Evolutionary conservation across 2,113 vertebrate genomes (phyloP).

Genomic region (Carollia perspicillata): DNA sequence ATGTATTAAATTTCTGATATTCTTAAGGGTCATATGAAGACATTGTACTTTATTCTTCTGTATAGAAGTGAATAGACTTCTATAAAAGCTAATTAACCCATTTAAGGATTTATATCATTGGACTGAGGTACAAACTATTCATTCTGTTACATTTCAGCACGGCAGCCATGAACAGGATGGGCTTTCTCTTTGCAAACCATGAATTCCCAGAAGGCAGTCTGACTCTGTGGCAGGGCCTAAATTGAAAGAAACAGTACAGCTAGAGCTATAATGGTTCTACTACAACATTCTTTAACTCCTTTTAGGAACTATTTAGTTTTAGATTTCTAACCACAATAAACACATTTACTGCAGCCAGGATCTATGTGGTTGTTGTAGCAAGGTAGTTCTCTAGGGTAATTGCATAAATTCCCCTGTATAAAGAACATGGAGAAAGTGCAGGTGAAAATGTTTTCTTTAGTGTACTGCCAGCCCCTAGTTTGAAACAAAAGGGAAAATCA

Average conservation of each 20-base stretch:
- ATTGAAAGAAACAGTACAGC: background rate
- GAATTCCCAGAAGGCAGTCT: background rate
- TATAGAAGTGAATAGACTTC: background rate
- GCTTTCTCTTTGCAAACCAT: constrained; percentile 20
- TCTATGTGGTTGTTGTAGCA: background rate
- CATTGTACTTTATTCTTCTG: background rate
- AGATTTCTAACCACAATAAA: constrained; percentile 15
- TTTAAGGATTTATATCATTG: background rate
- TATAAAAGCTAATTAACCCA: background rate
- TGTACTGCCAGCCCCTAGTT: background rate
- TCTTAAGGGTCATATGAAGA: constrained; percentile 44
- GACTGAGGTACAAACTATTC: background rate
- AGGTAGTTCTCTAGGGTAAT: background rate
- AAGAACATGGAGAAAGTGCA: background rate
- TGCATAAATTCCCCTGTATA: background rate
- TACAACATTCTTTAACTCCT: background rate
- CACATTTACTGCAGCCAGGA: background rate
- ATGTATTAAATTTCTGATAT: constrained; percentile 20
- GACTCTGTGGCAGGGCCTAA: background rate
- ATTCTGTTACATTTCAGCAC: background rate
- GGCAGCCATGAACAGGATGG: background rate
- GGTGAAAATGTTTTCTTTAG: background rate
- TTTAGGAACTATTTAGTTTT: constrained; percentile 13
- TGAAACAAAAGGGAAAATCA: constrained; percentile 27
- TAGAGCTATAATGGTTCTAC: background rate